Conservation (phyloP, 2,113 vertebrate genomes). For the Eulacestoma nigropectus region DNA sequence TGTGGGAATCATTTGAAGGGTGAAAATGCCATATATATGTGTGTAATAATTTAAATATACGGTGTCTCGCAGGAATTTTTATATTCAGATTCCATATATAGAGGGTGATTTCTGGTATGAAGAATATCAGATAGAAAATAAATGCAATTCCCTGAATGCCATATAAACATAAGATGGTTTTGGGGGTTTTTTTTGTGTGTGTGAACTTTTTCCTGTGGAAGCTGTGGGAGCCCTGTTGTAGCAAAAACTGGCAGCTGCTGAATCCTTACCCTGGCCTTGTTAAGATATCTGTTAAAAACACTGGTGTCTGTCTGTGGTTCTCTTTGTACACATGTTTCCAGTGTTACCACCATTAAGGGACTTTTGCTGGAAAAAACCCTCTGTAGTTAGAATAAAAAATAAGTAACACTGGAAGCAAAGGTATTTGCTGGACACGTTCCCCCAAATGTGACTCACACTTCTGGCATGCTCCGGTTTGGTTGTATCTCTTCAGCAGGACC, state of each 20-base stretch:
- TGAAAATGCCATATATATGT: not conserved
- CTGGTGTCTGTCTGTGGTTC: not conserved
- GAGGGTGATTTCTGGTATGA: not conserved
- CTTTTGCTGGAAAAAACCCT: rapidly evolving
- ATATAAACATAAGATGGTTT: not conserved
- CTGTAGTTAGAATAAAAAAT: not conserved
- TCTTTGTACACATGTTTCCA: not conserved
- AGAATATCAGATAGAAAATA: not conserved
- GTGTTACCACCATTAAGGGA: not conserved
- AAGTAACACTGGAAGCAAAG: not conserved
- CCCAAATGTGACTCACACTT: not conserved
- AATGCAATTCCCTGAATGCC: not conserved
- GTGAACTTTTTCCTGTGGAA: not conserved
- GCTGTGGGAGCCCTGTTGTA: not conserved
- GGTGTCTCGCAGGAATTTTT: not conserved
- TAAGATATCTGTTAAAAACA: not conserved
- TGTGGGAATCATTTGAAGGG: not conserved
- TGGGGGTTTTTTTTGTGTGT: not conserved
- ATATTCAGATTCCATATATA: not conserved
- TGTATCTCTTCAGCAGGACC: not conserved
- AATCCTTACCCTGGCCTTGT: not conserved
- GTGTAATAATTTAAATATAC: not conserved
- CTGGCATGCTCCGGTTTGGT: not conserved
- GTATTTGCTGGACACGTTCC: not conserved
- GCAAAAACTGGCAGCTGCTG: not conserved